A percentile compares a stretch with the other conserved stretches of the same genome.
Evolutionary conservation across 2,888 invertebrate species (phyloP).

Genomic region (Stenoptilia bipunctidactyla): DNA sequence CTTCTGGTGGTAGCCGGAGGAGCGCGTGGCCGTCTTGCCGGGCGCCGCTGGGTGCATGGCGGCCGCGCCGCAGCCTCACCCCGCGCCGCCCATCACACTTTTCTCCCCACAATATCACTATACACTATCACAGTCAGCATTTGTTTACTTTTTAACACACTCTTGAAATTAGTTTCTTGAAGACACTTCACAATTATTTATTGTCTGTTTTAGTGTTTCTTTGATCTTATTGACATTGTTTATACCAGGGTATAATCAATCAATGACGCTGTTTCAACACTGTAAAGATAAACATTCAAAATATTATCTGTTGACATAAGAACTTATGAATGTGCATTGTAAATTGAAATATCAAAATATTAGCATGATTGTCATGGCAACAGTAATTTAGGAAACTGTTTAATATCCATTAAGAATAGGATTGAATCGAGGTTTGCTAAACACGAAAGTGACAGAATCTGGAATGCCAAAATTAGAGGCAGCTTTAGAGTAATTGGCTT

Average conservation of each 20-base stretch:
- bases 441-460: constrained; percentile 5
- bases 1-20: constrained; percentile 87
- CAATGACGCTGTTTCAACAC: background rate
- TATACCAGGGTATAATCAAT: constrained; percentile 3
- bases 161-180: background rate
- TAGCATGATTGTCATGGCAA: too few relatives aligned
- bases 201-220: background rate
- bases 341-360: too few relatives aligned
- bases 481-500: constrained; percentile 28
- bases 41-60: constrained; percentile 76
- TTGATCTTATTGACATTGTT: constrained; percentile 1
- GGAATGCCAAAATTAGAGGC: constrained; percentile 67
- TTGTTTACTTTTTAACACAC: background rate
- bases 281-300: background rate
- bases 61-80: constrained; percentile 52
- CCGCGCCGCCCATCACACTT: constrained; percentile 65
- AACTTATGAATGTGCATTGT: background rate
- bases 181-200: background rate
- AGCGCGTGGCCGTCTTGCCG: constrained; percentile 76
- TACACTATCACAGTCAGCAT: constrained; percentile 17
- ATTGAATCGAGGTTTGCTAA: too few relatives aligned
- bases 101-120: constrained; percentile 35
- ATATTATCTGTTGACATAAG: background rate
- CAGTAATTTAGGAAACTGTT: too few relatives aligned
- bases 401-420: too few relatives aligned